These are phyloP conservation scores for Odontophorus gujanensis DNA, from an alignment of 2,113 vertebrate species.

Conservation along the genomic window DNA sequence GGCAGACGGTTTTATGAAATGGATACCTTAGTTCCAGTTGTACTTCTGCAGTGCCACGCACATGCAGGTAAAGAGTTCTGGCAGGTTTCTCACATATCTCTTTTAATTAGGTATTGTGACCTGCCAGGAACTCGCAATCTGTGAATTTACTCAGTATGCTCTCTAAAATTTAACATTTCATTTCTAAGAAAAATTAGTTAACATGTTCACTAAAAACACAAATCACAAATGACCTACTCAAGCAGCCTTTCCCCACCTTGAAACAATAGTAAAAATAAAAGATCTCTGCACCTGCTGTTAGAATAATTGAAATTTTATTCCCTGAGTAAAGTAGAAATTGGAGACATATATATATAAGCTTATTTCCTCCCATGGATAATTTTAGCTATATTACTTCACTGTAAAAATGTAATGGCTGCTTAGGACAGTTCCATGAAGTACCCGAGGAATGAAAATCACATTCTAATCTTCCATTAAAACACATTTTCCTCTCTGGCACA, in stretches of 20 bases:
- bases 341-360: background rate
- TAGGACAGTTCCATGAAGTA: background rate
- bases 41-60: background rate
- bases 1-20: background rate
- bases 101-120: background rate
- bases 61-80: background rate
- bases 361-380: background rate
- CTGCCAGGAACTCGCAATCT: background rate
- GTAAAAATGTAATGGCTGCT: background rate
- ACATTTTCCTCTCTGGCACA: background rate
- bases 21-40: fast-evolving
- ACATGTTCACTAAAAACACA: background rate
- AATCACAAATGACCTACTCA: background rate
- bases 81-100: background rate
- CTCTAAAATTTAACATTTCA: background rate
- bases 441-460: background rate
- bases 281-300: background rate
- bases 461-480: background rate
- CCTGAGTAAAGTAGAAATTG: background rate
- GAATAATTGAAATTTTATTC: background rate
- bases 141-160: background rate
- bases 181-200: background rate
- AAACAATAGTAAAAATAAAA: background rate
- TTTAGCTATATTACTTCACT: background rate
- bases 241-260: background rate